These are phyloP conservation scores for Sebastes minor DNA, from an alignment of 2,797 vertebrate genomes.

Conservation along the genomic window DNA sequence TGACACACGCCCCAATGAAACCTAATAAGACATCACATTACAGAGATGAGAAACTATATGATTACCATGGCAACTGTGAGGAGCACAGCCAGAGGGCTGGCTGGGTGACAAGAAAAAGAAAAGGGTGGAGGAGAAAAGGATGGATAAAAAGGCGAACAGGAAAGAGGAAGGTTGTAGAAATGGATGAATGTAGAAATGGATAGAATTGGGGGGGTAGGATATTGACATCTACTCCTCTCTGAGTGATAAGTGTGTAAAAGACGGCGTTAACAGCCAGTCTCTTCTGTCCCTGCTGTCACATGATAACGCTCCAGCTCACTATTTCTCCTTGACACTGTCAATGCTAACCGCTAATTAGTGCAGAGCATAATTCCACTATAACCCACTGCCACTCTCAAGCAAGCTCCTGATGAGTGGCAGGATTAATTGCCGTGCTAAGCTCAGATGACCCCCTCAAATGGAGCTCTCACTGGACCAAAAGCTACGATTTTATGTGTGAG, in stretches of 20 bases:
- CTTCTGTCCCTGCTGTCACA: constrained; percentile 37
- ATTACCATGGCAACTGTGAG: constrained; percentile 84
- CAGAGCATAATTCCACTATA: constrained; percentile 63
- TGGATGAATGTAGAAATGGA: constrained; percentile 46
- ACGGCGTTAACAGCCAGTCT: constrained; percentile 26
- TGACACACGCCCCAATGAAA: constrained; percentile 77
- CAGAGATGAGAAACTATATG: constrained; percentile 80
- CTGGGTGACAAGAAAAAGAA: constrained; percentile 66
- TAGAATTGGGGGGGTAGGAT: background rate
- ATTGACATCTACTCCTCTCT: constrained; percentile 24
- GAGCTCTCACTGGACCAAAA: constrained; percentile 49
- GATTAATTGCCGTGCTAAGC: constrained; percentile 74
- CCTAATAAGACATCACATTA: constrained; percentile 84
- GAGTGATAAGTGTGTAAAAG: constrained; percentile 38
- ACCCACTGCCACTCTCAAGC: constrained; percentile 45
- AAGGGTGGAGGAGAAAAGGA: constrained; percentile 60
- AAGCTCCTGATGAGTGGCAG: constrained; percentile 69
- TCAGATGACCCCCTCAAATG: constrained; percentile 56
- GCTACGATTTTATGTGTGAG: constrained; percentile 22
- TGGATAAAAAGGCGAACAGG: constrained; percentile 45
- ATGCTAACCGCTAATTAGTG: constrained; percentile 73
- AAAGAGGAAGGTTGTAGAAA: constrained; percentile 47
- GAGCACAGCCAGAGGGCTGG: constrained; percentile 74
- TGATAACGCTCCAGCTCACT: constrained; percentile 40
- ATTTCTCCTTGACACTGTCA: constrained; percentile 62